Conservation (phyloP, 2,888 invertebrate species). For the Tetropium fuscum region DNA sequence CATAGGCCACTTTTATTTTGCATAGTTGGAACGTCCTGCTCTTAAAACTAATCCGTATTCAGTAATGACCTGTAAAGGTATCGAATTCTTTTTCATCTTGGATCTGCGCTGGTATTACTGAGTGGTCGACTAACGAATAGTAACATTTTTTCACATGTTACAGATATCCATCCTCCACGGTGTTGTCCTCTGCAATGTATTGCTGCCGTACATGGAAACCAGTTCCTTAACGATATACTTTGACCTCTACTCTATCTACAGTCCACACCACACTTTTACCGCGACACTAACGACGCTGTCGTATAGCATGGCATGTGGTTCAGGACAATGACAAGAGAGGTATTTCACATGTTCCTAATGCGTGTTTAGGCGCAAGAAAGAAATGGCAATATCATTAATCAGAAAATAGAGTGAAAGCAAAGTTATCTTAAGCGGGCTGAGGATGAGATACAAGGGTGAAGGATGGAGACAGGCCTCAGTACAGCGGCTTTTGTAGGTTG, state of each 20-base stretch:
- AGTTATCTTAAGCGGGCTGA: too few relatives aligned
- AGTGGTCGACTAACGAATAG: too few relatives aligned
- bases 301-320: not conserved
- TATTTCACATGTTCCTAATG: not conserved
- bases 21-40: too few relatives aligned
- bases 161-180: conserved; percentile 22
- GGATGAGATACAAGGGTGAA: too few relatives aligned
- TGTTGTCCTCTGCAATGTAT: conserved; percentile 30
- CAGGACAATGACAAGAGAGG: not conserved
- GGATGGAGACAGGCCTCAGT: too few relatives aligned
- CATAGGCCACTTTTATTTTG: too few relatives aligned
- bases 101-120: too few relatives aligned
- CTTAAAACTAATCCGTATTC: too few relatives aligned
- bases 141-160: not conserved
- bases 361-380: conserved; percentile 5
- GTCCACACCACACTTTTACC: conserved; percentile 23
- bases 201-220: conserved; percentile 29
- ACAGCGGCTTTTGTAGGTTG: too few relatives aligned
- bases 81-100: too few relatives aligned
- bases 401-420: too few relatives aligned
- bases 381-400: not conserved
- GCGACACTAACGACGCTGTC: conserved; percentile 5
- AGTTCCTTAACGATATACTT: conserved; percentile 31
- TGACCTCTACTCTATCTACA: conserved; percentile 26
- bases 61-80: too few relatives aligned